These are phyloP conservation scores for Syngnathus acus DNA, from an alignment of 2,797 vertebrate genomes.

Conservation along the genomic window DNA sequence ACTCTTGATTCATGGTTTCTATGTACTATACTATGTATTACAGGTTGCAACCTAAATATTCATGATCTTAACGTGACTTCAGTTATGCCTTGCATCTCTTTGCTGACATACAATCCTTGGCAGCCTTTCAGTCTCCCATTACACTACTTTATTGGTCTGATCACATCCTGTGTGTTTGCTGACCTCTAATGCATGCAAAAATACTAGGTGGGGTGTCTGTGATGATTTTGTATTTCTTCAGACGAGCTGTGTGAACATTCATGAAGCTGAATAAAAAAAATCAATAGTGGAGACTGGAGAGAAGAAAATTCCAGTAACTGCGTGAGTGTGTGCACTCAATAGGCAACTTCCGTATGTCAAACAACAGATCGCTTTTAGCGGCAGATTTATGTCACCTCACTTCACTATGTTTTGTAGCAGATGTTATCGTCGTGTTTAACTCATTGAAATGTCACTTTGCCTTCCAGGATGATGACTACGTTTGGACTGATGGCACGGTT, in stretches of 20 bases:
- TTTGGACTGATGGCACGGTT: too few relatives aligned
- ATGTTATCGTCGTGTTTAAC: background rate
- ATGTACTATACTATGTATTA: background rate
- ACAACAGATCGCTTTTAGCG: constrained; percentile 32
- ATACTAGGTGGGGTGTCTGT: constrained; percentile 21
- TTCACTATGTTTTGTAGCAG: too few relatives aligned
- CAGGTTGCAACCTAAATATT: background rate
- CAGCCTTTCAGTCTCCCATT: constrained; percentile 34
- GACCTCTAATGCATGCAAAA: constrained; percentile 47
- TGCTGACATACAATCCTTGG: constrained; percentile 16
- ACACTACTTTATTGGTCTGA: constrained; percentile 23
- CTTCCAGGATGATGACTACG: too few relatives aligned
- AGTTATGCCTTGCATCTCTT: background rate
- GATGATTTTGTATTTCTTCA: constrained; percentile 41
- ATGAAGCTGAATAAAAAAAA: constrained; percentile 46
- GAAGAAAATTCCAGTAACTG: constrained; percentile 61
- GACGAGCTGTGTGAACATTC: constrained; percentile 47
- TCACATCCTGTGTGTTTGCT: constrained; percentile 47
- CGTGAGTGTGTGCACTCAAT: constrained; percentile 2
- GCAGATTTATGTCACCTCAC: background rate
- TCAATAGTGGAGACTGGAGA: constrained; percentile 57
- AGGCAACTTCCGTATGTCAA: constrained; percentile 26
- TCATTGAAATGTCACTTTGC: too few relatives aligned
- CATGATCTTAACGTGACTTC: background rate
- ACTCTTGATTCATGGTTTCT: background rate